Evolutionary conservation across 2,113 vertebrate genomes (phyloP), one percentile per base, ranked within the genome.

Genomic region (Agelaius phoeniceus): DNA sequence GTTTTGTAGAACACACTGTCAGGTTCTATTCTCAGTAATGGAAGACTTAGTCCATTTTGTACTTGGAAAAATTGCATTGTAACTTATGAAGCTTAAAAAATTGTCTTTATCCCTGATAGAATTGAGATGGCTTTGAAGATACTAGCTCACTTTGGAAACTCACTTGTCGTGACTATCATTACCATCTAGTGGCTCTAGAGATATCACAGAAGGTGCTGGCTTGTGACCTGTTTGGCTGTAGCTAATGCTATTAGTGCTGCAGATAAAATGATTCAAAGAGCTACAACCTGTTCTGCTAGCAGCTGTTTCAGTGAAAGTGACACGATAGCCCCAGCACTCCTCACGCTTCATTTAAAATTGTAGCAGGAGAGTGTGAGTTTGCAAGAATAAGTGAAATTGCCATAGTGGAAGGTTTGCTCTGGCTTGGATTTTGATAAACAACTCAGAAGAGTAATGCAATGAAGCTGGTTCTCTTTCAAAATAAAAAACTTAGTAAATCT

Each of bases 391-490:
- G 63, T n/a, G 6, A 61, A 80, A 80, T 88, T 43, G 44, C 63
- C 46, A 6, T 14, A 51, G 79, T 88, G 44, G 35, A 90, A 90
- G 7, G 6, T 87, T 83, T 84, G 24, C 13, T 63, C 41, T 84
- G 79, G 84, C 58, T 90, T 74, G 51, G 65, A 89, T 95, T 81
- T 76, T 71, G 30, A 87, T 59, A 41, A 63, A 68, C 31, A 73
- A 62, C 8, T 92, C 51, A 68, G 75, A 92, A 87, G 44, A 82
- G 22, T 26, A 78, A 74, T 43, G 82, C 14, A 51, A 68, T 81
- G 46, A 85, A 95, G 11, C 28, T 81, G 59, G 48, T 94, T 90
- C 59, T 88, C 90, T 87, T 95, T 91, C 73, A 90, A 44, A 51
- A 76, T 81, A 77, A 84, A 96, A 74, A 59, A 48, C 4, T 11